Base-by-base conservation (phyloP, 2,797 vertebrate species). In the Fratercula arctica region DNA sequence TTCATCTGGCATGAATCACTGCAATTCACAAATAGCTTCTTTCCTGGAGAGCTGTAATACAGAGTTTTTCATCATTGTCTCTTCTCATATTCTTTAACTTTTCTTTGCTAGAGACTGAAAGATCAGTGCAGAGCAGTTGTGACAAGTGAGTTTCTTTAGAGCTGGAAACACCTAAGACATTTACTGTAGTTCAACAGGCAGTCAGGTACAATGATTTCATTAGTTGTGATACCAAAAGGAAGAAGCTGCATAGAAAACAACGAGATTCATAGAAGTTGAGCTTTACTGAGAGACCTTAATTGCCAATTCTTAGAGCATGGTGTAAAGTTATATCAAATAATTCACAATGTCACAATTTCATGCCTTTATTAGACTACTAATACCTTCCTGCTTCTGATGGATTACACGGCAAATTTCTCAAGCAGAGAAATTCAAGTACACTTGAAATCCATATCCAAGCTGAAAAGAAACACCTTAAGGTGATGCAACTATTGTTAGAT, bases 301-400 rank as follows among this genome's bases (percentile, higher is more conserved):
- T 53, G 11, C 6, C 1, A 1, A 12, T n/a, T 68, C 28, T 64
- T 82, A 53, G 9, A n/a, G 2, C 4, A 31, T 17, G 3, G 26
- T 43, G 11, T 60, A 74, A 31, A 29, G 69, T 66, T 61, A 70
- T 46, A 70, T 3, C 9, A 66, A 54, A 60, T 20, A 54, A 26
- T 64, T 66, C 18, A 74, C 8, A 31, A 39, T 60, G 24, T 24
- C 53, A 79, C 17, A 82, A 7, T 57, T 48, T 57, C n/a, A 17
- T 50, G 24, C 21, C 12, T 54, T 37, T 59, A 43, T 61, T 69
- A 48, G 19, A 77, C 26, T 51, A 24, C 29, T 46, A 73, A 33
- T 16, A 54, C 11, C 9, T 53, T 68, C 17, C 33, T 79, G 28
- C 31, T 68, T 89, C 54, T 41, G 29, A 37, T 59, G 29, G 19